These are phyloP conservation scores for Hirtodrosophila trivittata DNA, from an alignment of 2,888 invertebrate species.

Conservation along the genomic window DNA sequence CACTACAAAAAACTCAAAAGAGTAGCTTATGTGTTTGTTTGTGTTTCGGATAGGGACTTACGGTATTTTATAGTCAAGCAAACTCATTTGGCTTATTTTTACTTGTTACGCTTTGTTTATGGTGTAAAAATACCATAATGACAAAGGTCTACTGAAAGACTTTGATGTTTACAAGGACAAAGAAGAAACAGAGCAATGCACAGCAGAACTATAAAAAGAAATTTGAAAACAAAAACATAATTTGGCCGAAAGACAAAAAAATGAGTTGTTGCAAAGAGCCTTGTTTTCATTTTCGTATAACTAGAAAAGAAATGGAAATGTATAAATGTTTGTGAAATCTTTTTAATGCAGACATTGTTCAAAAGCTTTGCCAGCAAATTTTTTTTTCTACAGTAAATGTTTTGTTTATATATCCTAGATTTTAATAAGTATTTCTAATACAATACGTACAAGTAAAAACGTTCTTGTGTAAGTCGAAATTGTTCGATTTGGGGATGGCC, in stretches of 20 bases:
- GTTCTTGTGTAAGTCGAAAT: slow-evolving; percentile 13
- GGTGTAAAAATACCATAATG: slow-evolving; percentile 53
- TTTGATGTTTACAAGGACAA: slow-evolving; percentile 73
- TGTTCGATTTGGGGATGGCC: no score
- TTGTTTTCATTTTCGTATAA: slow-evolving; percentile 38
- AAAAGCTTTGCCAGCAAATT: slow-evolving; percentile 36
- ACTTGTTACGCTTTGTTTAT: slow-evolving; percentile 11
- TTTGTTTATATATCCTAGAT: slow-evolving; percentile 49
- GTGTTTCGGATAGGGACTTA: no score
- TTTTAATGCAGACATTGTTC: slow-evolving; percentile 33
- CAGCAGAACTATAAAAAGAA: slow-evolving; percentile 52
- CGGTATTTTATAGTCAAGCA: no score
- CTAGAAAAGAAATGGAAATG: slow-evolving; percentile 8
- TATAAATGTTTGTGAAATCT: slow-evolving; percentile 15
- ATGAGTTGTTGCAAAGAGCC: slow-evolving; percentile 45
- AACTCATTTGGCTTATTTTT: no score
- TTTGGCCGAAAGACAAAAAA: slow-evolving; percentile 65
- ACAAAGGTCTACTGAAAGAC: slow-evolving; percentile 63
- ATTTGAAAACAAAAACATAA: slow-evolving; percentile 59
- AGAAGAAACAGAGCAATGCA: slow-evolving; percentile 52
- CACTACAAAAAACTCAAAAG: no score
- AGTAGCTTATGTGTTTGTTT: no score
- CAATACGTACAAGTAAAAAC: slow-evolving; percentile 15
- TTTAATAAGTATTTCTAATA: slow-evolving; percentile 30
- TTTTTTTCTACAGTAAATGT: slow-evolving; percentile 4